A percentile compares a stretch with the other conserved stretches of the same genome.
phyloP scores from a whole-genome alignment of 2,888 invertebrate genomes.

The Nemoura dubitans region DNA sequence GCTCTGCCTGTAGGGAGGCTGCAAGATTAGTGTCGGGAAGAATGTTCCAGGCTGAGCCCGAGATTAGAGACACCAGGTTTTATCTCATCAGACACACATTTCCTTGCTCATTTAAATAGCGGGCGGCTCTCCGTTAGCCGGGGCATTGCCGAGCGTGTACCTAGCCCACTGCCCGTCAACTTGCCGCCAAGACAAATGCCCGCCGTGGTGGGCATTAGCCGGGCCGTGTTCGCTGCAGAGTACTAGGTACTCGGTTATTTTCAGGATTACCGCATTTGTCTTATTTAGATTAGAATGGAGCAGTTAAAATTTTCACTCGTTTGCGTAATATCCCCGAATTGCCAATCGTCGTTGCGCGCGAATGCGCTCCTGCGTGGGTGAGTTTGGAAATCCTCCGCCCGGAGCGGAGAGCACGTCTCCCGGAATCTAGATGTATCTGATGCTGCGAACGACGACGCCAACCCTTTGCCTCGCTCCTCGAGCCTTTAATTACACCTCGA shows the following conservation, averaged over 20 bases:
- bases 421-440: background rate
- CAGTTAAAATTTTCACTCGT: conserved; percentile 8
- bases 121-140: background rate
- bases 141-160: background rate
- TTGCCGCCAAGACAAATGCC: background rate
- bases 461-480: conserved; percentile 32
- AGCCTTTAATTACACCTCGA: conserved; percentile 44
- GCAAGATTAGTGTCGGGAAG: background rate
- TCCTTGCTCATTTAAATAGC: background rate
- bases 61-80: conserved; percentile 20
- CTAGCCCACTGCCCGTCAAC: background rate
- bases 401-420: background rate
- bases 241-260: conserved; percentile 8
- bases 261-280: conserved; percentile 24
- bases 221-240: background rate
- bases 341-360: background rate
- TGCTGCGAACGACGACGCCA: background rate
- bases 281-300: conserved; percentile 34
- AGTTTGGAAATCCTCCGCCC: conserved; percentile 20
- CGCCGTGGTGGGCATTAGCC: background rate
- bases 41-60: background rate
- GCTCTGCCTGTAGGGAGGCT: background rate
- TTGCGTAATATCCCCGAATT: background rate
- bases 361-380: background rate
- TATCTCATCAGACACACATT: conserved; percentile 24